phyloP scores from a whole-genome alignment of 1,140 invertebrate species.

The Neodiprion pinetum region DNA sequence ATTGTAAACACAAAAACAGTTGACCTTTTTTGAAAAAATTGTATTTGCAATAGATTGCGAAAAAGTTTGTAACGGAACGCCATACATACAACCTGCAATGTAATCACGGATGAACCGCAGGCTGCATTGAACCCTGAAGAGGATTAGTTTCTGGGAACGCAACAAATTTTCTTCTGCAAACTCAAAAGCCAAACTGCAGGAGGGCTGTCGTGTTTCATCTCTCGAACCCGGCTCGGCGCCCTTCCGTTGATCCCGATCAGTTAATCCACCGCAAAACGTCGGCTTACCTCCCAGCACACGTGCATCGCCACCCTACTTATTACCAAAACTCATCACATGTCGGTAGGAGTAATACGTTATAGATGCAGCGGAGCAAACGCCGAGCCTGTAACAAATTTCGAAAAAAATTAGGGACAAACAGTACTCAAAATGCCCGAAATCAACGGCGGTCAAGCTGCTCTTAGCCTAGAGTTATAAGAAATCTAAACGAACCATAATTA shows the following conservation, averaged over 20 bases:
- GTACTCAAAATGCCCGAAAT: too few relatives aligned
- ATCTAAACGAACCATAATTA: background rate
- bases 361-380: background rate
- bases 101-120: background rate
- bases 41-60: too few relatives aligned
- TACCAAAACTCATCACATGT: background rate
- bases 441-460: too few relatives aligned
- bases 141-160: too few relatives aligned
- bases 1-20: too few relatives aligned
- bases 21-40: too few relatives aligned
- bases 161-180: too few relatives aligned
- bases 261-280: constrained; percentile 14
- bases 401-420: background rate
- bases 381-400: background rate
- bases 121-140: background rate
- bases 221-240: background rate
- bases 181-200: too few relatives aligned
- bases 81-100: background rate
- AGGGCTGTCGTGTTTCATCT: background rate
- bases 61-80: background rate
- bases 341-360: background rate
- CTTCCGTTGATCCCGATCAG: background rate
- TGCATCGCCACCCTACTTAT: background rate
- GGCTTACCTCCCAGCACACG: constrained; percentile 6
- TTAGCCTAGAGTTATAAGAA: too few relatives aligned